Base-by-base conservation (phyloP, 2,888 invertebrate genomes). In the Actias luna region DNA sequence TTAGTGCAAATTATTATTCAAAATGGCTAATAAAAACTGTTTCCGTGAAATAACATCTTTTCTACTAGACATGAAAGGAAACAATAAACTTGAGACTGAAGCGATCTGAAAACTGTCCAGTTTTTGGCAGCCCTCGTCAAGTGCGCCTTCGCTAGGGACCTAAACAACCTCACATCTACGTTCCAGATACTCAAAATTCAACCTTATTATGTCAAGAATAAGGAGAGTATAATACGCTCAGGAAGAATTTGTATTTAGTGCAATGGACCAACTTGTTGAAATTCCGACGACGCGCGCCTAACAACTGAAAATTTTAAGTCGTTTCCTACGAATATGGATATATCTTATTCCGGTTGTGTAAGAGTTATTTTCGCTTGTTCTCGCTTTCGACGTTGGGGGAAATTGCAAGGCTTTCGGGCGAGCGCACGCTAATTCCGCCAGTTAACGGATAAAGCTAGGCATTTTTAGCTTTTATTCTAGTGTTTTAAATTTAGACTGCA, bases 81-180 rank as follows among this genome's bases (percentile, higher is more conserved):
- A 88, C 87, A 88, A 88, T 89, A 89, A 88, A 87, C 82, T 79
- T 69, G 67, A 67, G 71, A 73, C 78, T 75, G 81, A 78, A 76
- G 88, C 82, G 88, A 88, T 87, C 90, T 88, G 90, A 85, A 89
- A 91, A 89, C 89, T 86, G 86, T 79, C 83, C 81, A 80, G 82
- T 87, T 91, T 88, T 89, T 91, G 90, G 90, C 89, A 90, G 89
- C 89, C 88, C 88, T 89, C 88, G 88, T 91, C 91, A 90, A 89
- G 88, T 88, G 87, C 87, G 82, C 86, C 83, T 82, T 82, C 82
- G 77, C 75, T 64, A 71, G 69, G 73, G 71, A 73, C 78, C 76
- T 72, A 71, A 64, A 64, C 70, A 69, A 70, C 60, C 63, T 60
- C 58, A 50, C 60, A 64, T 62, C 31, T 60, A 58, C 25, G 22